phyloP scores from a whole-genome alignment of 1,140 invertebrate species.

The Arctopsyche grandis region DNA sequence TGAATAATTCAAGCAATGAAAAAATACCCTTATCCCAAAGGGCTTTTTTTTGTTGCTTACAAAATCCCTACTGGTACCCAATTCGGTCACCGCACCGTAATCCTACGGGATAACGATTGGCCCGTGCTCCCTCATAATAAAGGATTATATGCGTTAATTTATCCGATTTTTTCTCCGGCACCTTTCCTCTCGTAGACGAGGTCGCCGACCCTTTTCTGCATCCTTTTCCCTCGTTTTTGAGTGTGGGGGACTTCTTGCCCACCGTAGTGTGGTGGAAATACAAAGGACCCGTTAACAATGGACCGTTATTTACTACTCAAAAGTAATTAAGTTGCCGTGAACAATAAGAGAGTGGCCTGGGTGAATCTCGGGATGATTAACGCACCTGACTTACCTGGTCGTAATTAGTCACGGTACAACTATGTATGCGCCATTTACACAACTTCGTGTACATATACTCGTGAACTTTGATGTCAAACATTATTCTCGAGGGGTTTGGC shows the following conservation, averaged over 20 bases:
- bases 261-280: conserved; percentile 6
- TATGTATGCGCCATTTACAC: not conserved
- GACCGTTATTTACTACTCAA: conserved; percentile 44
- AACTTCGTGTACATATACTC: not conserved
- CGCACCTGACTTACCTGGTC: not conserved
- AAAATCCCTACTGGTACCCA: not conserved
- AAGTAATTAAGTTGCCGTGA: conserved; percentile 49
- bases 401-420: conserved; percentile 14
- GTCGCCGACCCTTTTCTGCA: not conserved
- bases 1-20: no score
- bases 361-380: conserved; percentile 47
- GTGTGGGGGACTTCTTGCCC: conserved; percentile 14
- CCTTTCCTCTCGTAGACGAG: not conserved
- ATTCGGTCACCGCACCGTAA: conserved; percentile 12
- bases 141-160: conserved; percentile 42
- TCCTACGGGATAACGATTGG: conserved; percentile 11
- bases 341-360: conserved; percentile 39
- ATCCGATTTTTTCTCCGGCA: conserved; percentile 37
- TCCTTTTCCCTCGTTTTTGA: not conserved
- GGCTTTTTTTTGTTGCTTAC: not conserved
- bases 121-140: conserved; percentile 23
- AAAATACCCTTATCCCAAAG: no score
- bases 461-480: conserved; percentile 1
- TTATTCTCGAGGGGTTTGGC: no score
- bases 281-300: conserved; percentile 48